Evolutionary conservation across 2,113 vertebrate species (phyloP), one percentile per base, ranked within the genome.

Genomic region (Tauraco erythrolophus): DNA sequence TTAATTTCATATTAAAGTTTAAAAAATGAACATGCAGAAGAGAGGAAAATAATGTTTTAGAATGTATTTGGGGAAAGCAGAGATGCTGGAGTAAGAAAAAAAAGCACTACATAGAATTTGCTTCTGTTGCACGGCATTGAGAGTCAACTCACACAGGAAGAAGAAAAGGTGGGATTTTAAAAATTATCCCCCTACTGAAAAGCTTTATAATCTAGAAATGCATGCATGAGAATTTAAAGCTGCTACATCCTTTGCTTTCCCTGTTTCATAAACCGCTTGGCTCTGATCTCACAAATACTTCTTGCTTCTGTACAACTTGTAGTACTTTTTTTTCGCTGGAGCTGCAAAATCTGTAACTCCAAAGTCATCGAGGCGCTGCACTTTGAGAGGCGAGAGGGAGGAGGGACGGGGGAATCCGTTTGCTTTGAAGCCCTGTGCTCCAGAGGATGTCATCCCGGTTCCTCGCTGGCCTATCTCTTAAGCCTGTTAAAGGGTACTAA

Each of bases 401-500:
- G 71, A 71, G 51, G 51, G 77, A 43, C 2, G 53, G 33, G 69
- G 66, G 69, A 76, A 83, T 69, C 83, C 25, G 12, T 68, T 89
- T 79, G 72, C 92, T 93, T 78, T 90, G 86, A 80, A 92, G 92
- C 15, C 22, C 60, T 43, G 28, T 71, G 62, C 74, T 81, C 57
- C 45, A 27, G 61, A 96, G 85, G 65, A 82, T 83, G 77, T 84
- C 86, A 65, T 91, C 83, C 92, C 22, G 1, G 35, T 53, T 88
- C 86, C 78, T 84, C 7, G 4, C 83, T 82, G 65, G 77, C 43
- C 82, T 88, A 72, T 84, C 89, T 92, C 88, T 92, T 91, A 95
- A 96, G 85, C 54, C 56, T 93, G 88, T 96, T 94, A 89, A 91
- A 96, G 88, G 69, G 71, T 89, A 87, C n/a, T 94, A 83, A 90